A percentile compares a stretch with the other conserved stretches of the same genome.
These are phyloP conservation scores for Callimico goeldii DNA, from an alignment of 2,797 vertebrate genomes.

Conservation along the genomic window DNA sequence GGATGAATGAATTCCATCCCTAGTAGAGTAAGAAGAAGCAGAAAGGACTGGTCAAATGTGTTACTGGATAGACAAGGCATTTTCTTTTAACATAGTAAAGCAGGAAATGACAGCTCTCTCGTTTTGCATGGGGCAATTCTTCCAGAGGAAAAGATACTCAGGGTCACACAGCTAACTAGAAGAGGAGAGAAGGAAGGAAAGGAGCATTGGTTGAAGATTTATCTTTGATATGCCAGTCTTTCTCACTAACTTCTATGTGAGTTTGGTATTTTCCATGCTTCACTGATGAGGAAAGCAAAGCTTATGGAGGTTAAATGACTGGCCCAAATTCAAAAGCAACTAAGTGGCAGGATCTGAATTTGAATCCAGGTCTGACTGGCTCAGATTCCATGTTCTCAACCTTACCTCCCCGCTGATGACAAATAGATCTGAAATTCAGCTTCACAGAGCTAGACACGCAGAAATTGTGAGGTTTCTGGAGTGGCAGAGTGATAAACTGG, in stretches of 20 bases:
- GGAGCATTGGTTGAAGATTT: constrained; percentile 8
- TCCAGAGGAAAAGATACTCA: background rate
- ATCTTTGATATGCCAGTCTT: background rate
- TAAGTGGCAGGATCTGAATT: constrained; percentile 3
- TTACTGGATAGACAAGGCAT: background rate
- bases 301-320: background rate
- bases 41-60: background rate
- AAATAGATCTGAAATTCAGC: constrained; percentile 15
- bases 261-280: constrained; percentile 4
- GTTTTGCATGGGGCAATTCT: background rate
- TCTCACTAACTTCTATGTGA: constrained; percentile 25
- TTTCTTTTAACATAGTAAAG: constrained; percentile 10
- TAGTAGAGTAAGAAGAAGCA: background rate
- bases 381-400: constrained; percentile 21
- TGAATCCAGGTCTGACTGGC: background rate
- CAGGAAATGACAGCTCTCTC: background rate
- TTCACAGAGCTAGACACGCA: background rate
- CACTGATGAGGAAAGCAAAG: constrained; percentile 7
- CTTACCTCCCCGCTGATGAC: background rate
- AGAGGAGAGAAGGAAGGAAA: background rate
- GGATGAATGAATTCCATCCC: constrained; percentile 1
- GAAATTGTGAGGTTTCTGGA: background rate
- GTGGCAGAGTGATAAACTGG: background rate
- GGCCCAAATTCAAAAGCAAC: background rate
- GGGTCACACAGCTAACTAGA: constrained; percentile 25